Percentiles rank a stretch among this genome's conserved stretches.
Evolutionary conservation across 2,797 vertebrate species (phyloP).

Genomic region (Smutsia gigantea): DNA sequence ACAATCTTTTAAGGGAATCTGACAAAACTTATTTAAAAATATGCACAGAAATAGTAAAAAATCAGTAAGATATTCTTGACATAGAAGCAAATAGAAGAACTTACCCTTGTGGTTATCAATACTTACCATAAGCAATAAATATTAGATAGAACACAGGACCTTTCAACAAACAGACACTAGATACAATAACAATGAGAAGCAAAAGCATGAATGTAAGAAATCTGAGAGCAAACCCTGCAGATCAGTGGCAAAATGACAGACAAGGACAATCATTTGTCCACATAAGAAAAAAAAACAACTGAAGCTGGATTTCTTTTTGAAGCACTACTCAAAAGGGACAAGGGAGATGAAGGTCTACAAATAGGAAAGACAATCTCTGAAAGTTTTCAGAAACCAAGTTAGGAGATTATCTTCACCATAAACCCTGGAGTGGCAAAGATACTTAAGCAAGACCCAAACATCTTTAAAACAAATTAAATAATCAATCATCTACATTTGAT

Average conservation of each 20-base stretch:
- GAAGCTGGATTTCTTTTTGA: background rate
- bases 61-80: background rate
- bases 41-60: background rate
- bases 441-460: background rate
- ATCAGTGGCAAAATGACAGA: background rate
- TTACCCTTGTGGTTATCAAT: background rate
- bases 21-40: background rate
- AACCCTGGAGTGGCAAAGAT: background rate
- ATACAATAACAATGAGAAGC: background rate
- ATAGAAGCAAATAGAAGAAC: background rate
- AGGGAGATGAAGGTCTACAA: background rate
- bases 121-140: background rate
- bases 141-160: background rate
- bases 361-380: background rate
- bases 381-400: background rate
- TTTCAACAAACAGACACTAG: background rate
- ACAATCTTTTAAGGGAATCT: background rate
- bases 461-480: background rate
- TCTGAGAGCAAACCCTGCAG: background rate
- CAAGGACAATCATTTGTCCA: background rate
- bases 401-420: background rate
- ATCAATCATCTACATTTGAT: background rate
- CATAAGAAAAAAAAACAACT: background rate
- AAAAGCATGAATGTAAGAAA: background rate
- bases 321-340: background rate